Conservation (phyloP, 1,140 invertebrate genomes). For the Drosophila pallidifrons region DNA sequence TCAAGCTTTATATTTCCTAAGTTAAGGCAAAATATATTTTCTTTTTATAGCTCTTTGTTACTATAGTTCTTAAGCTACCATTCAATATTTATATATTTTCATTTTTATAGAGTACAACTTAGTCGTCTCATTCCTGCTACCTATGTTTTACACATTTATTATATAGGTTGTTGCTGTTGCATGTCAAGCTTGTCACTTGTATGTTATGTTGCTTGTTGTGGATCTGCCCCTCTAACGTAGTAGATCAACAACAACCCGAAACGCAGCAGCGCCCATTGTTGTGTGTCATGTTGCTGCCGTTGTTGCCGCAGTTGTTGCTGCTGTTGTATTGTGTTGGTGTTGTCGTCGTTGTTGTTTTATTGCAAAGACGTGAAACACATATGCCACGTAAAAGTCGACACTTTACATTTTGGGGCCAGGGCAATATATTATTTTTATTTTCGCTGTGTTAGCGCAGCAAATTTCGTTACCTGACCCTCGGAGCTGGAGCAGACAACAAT, state of each 20-base stretch:
- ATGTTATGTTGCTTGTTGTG: conserved; percentile 1
- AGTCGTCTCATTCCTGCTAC: conserved; percentile 38
- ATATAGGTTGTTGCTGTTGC: conserved; percentile 48
- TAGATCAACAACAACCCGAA: conserved; percentile 61
- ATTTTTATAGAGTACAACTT: background rate
- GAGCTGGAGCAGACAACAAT: conserved; percentile 4
- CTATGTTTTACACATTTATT: conserved; percentile 51
- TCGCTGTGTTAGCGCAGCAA: conserved; percentile 68
- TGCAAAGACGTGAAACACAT: conserved; percentile 66
- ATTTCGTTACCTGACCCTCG: conserved; percentile 67
- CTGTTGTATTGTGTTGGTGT: conserved; percentile 33
- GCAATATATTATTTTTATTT: conserved; percentile 81
- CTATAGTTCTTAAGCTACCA: no score
- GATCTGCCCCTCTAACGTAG: conserved; percentile 28
- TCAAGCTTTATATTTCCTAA: no score
- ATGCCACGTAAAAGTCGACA: conserved; percentile 76
- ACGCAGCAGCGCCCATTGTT: conserved; percentile 25
- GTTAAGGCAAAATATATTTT: no score
- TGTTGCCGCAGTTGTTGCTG: conserved; percentile 1
- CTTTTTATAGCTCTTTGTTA: no score
- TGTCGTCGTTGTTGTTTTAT: conserved; percentile 62
- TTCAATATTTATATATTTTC: no score
- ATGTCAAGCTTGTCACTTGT: conserved; percentile 11
- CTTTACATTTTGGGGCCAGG: conserved; percentile 73
- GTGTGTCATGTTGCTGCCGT: conserved; percentile 2